Evolutionary conservation across 1,140 invertebrate species (phyloP).

Genomic region (Hetaerina americana): DNA sequence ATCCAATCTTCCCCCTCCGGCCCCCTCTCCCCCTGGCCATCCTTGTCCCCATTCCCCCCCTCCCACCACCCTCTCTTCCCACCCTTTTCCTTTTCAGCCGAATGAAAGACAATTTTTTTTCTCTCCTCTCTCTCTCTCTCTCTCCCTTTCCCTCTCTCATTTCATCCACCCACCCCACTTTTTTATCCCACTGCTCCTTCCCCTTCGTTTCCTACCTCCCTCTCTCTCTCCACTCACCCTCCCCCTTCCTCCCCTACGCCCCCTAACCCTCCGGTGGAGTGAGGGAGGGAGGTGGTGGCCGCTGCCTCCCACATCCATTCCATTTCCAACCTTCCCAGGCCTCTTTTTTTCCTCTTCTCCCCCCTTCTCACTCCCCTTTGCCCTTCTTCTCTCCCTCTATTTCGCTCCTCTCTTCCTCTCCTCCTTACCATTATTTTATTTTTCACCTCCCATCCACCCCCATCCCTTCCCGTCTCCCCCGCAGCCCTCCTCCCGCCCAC

Average conservation of each 20-base stretch:
- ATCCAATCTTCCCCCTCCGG: too few relatives aligned
- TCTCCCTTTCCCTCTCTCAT: neutral
- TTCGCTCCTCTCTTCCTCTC: too few relatives aligned
- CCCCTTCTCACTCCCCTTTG: too few relatives aligned
- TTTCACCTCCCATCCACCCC: too few relatives aligned
- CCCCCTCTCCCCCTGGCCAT: neutral
- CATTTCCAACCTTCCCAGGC: neutral
- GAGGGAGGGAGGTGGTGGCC: neutral
- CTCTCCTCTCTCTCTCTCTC: neutral
- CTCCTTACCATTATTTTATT: too few relatives aligned
- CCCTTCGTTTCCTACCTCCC: neutral
- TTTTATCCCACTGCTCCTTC: neutral
- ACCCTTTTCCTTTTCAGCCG: neutral
- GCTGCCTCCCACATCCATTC: neutral
- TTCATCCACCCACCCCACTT: neutral
- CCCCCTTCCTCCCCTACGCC: neutral
- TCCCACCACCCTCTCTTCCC: neutral
- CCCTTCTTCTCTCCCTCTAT: too few relatives aligned
- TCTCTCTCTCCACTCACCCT: neutral
- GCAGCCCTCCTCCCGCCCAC: too few relatives aligned
- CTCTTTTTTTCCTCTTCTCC: too few relatives aligned
- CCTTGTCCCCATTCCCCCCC: neutral
- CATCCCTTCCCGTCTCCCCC: neutral
- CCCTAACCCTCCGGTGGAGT: neutral
- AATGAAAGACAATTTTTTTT: conserved; percentile 1